Evolutionary conservation across 2,797 vertebrate genomes (phyloP).

Genomic region (Galaxias olidus): DNA sequence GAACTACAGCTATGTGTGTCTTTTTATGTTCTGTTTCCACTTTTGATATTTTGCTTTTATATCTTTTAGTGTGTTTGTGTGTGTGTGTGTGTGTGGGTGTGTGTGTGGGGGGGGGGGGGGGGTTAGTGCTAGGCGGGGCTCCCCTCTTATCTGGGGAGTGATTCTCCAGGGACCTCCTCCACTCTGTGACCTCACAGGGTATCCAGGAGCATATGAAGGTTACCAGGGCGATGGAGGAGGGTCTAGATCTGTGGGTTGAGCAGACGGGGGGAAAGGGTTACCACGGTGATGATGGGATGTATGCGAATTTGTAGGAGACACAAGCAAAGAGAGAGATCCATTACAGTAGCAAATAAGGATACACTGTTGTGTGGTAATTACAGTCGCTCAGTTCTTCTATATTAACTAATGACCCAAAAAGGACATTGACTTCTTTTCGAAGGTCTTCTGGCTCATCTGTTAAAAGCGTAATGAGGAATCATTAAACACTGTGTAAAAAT

Average conservation of each 20-base stretch:
- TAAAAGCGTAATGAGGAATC: slow-evolving; percentile 48
- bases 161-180: neutral
- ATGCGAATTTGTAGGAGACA: slow-evolving; percentile 17
- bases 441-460: neutral
- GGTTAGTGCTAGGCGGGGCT: neutral
- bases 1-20: too few relatives aligned
- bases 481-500: slow-evolving; percentile 22
- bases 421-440: too few relatives aligned
- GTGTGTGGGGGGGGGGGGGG: neutral
- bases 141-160: too few relatives aligned
- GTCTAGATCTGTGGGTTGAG: neutral
- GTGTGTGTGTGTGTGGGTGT: slow-evolving; percentile 6
- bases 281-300: slow-evolving; percentile 29
- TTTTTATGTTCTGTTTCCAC: too few relatives aligned
- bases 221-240: slow-evolving; percentile 7
- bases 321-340: too few relatives aligned
- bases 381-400: too few relatives aligned
- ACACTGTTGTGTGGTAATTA: too few relatives aligned
- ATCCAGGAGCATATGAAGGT: slow-evolving; percentile 27
- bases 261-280: slow-evolving; percentile 17
- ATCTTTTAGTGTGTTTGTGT: neutral
- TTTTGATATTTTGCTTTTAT: neutral
- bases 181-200: too few relatives aligned
- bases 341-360: too few relatives aligned
- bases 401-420: too few relatives aligned